phyloP scores from a whole-genome alignment of 2,797 vertebrate genomes.

The Microctenopoma steveboyesi region DNA sequence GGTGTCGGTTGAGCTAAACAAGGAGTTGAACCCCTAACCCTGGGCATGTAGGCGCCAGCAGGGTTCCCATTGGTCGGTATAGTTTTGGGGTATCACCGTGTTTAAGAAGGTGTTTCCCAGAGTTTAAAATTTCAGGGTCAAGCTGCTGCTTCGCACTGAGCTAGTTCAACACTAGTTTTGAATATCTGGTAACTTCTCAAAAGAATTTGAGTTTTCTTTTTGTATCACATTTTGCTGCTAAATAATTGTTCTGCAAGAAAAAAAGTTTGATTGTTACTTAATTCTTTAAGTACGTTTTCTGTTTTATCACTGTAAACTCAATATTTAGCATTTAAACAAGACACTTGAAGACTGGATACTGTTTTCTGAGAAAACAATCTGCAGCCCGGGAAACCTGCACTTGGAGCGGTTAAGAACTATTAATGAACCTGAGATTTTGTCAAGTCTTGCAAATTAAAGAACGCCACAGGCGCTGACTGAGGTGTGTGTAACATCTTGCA shows the following conservation, averaged over 20 bases:
- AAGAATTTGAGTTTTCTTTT: background rate
- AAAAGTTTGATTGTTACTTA: too few species aligned
- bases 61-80: constrained; percentile 13
- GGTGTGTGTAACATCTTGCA: background rate
- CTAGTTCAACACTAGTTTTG: too few species aligned
- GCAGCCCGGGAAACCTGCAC: background rate
- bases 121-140: too few species aligned
- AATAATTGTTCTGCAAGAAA: too few species aligned
- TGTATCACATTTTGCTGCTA: too few species aligned
- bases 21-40: constrained; percentile 45
- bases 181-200: background rate
- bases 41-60: background rate
- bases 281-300: too few species aligned
- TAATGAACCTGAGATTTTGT: background rate
- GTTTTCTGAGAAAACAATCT: too few species aligned
- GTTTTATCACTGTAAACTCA: background rate
- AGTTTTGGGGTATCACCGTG: constrained; percentile 15
- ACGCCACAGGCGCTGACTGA: background rate
- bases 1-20: constrained; percentile 21
- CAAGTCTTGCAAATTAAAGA: background rate
- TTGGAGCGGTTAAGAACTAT: background rate
- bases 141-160: too few species aligned
- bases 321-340: background rate
- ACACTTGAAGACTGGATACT: background rate
- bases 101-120: too few species aligned